Evolutionary conservation across 1,140 invertebrate species (phyloP), one percentile per base, ranked within the genome.

Genomic region (Aphaenogaster ashmeadi): DNA sequence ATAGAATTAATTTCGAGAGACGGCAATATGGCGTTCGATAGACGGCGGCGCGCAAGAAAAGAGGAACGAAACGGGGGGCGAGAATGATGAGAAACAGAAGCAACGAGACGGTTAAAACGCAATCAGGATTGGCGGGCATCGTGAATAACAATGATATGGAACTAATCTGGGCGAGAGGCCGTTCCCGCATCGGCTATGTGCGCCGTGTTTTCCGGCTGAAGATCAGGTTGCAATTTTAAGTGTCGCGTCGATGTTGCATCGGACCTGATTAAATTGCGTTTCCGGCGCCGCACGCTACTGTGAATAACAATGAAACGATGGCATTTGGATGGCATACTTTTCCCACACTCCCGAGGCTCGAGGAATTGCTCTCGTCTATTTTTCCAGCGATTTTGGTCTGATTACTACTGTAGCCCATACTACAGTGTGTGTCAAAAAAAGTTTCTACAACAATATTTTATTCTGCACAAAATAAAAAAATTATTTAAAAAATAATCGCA

Each of bases 101-200:
- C 80, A 87, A 87, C 86, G 86, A 87, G 89, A 88, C 91, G 90
- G 89, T 94, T 93, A 92, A 93, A 93, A 92, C 83, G 92, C 90
- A 93, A 93, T 93, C 92, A 74, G 67, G 89, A 88, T 88, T 86
- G 85, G 74, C 79, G 71, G 91, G 88, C 89, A 89, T 89, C 87
- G 90, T 93, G 92, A 94, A 93, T 94, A 93, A 92, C 93, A 94
- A 94, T 84, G 89, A 93, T 91, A 89, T 60, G 62, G 50, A 90
- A 81, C 91, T 91, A 93, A 92, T 92, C 90, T 89, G 85, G 86
- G 87, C 62, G 64, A 18, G 13, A 15, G 56, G 27, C 27, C 64
- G 64, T 71, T 84, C n/a, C 44, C 56, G 33, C 79, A 64, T 71
- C 50, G 83, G 52, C 18, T 66, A 87, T 74, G 85, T 60, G 62